Evolutionary conservation across 1,140 invertebrate species (phyloP).

Genomic region (Ericerus pela): DNA sequence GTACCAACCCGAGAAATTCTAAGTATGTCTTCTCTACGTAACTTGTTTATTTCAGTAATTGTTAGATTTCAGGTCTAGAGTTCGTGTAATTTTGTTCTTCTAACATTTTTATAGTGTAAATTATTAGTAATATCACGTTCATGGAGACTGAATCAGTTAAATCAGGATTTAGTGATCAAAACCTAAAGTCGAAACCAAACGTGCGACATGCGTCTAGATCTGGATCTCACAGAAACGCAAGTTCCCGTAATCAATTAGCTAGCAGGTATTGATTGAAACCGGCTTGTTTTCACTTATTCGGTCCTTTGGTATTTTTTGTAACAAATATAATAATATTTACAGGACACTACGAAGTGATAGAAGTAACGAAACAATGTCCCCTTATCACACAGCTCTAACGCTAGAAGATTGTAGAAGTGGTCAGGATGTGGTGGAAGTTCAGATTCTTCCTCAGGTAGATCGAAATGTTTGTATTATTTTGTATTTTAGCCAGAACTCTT

Average conservation of each 20-base stretch:
- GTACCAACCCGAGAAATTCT: too few species aligned
- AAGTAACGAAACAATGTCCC: constrained; percentile 48
- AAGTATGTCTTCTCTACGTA: too few species aligned
- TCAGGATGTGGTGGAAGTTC: constrained; percentile 76
- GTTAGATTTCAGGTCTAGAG: too few species aligned
- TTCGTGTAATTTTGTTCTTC: too few species aligned
- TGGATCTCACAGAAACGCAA: background rate
- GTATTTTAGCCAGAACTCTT: too few species aligned
- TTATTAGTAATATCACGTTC: too few species aligned
- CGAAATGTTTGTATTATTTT: too few species aligned
- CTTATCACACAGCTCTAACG: constrained; percentile 64
- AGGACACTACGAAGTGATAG: background rate
- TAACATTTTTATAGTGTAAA: too few species aligned
- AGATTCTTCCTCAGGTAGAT: constrained; percentile 82
- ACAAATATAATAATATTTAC: too few species aligned
- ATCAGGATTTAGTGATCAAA: constrained; percentile 8
- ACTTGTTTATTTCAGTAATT: too few species aligned
- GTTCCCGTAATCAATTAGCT: background rate
- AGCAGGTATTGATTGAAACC: background rate
- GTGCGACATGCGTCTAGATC: background rate
- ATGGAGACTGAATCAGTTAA: constrained; percentile 5
- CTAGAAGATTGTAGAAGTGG: constrained; percentile 51
- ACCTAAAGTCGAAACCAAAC: background rate
- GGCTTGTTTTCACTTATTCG: background rate
- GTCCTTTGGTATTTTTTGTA: too few species aligned